These are phyloP conservation scores for Morpho deidamia DNA, from an alignment of 2,888 invertebrate genomes.

Conservation along the genomic window DNA sequence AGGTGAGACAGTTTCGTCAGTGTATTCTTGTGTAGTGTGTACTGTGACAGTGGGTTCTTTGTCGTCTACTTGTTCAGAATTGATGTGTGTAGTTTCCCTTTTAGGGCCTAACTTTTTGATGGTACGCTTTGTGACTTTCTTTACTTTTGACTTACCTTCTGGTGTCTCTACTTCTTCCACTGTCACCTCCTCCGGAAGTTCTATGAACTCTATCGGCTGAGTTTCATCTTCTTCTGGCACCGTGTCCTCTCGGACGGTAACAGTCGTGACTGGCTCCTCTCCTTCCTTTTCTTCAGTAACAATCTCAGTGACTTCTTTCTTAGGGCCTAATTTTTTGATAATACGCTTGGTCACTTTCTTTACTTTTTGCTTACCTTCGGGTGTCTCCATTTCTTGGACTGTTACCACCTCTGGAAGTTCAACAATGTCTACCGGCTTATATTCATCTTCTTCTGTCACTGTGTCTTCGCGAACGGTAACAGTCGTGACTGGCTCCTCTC, in stretches of 20 bases:
- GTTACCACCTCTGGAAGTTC: constrained; percentile 48
- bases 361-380: constrained; percentile 33
- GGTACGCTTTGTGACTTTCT: not conserved
- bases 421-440: constrained; percentile 2
- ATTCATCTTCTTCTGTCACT: not conserved
- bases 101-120: too few species aligned
- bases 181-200: constrained; percentile 3
- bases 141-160: not conserved
- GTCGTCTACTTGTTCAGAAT: too few species aligned
- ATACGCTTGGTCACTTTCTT: constrained; percentile 34
- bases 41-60: too few species aligned
- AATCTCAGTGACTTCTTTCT: constrained; percentile 22
- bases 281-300: constrained; percentile 16
- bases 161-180: constrained; percentile 1
- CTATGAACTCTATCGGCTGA: not conserved
- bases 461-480: constrained; percentile 15
- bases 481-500: constrained; percentile 23
- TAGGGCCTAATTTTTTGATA: constrained; percentile 30
- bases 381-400: constrained; percentile 34
- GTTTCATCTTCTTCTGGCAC: too few species aligned
- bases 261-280: constrained; percentile 31
- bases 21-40: too few species aligned
- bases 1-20: too few species aligned
- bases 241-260: not conserved
- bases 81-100: too few species aligned